Percentiles rank a stretch among this genome's conserved stretches.
Conservation (phyloP, 1,140 invertebrate species). For the Megathymus violae region DNA sequence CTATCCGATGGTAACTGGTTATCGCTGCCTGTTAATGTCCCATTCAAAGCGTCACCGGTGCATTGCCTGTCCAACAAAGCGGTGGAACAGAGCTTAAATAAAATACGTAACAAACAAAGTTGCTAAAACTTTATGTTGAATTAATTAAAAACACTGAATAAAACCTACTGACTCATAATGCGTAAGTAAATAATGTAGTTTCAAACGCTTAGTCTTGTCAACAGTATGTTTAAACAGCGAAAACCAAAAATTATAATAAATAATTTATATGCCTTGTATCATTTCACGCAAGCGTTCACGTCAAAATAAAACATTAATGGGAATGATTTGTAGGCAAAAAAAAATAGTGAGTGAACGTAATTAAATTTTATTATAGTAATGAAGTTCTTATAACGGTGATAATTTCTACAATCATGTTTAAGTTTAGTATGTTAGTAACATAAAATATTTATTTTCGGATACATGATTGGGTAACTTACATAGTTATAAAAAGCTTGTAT, state of each 20-base stretch:
- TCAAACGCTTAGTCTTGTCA: slow-evolving; percentile 1
- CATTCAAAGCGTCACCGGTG: too few relatives aligned
- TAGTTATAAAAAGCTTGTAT: too few relatives aligned
- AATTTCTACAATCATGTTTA: too few relatives aligned
- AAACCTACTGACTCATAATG: background rate
- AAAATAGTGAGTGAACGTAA: background rate
- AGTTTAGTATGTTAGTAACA: too few relatives aligned
- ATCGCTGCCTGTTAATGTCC: too few relatives aligned
- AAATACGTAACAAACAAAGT: too few relatives aligned
- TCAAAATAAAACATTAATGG: slow-evolving; percentile 29
- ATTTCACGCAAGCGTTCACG: slow-evolving; percentile 26
- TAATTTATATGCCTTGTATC: slow-evolving; percentile 18
- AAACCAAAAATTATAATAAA: slow-evolving; percentile 1
- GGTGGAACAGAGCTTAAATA: too few relatives aligned
- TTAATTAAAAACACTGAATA: slow-evolving; percentile 4
- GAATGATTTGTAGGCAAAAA: slow-evolving; percentile 19
- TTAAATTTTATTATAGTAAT: background rate
- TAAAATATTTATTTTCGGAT: too few relatives aligned
- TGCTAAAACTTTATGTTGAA: background rate
- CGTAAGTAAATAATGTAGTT: slow-evolving; percentile 11
- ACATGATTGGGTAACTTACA: too few relatives aligned
- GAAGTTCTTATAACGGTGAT: too few relatives aligned
- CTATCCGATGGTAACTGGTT: too few relatives aligned
- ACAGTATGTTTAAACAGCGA: slow-evolving; percentile 9
- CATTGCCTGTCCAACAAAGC: too few relatives aligned